Conservation (phyloP, 1,140 invertebrate genomes). For the Lepidurus apus region DNA sequence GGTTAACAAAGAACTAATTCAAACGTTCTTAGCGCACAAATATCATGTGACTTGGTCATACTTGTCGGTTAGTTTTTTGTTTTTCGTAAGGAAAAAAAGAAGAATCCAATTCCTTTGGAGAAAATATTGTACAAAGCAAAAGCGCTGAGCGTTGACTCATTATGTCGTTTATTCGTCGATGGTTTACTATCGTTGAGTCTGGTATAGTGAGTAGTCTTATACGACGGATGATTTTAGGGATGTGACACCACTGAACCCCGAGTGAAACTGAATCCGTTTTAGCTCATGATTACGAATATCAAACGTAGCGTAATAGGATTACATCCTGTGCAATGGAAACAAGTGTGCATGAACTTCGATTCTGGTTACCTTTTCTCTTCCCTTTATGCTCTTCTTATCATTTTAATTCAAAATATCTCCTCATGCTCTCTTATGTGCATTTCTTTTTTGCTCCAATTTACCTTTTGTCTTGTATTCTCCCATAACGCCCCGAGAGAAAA, state of each 20-base stretch:
- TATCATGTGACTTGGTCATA: slow-evolving; percentile 3
- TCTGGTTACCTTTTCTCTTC: no score
- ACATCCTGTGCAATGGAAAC: no score
- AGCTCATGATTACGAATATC: no score
- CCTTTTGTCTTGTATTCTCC: not conserved
- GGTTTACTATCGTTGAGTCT: not conserved
- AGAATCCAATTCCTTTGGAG: not conserved
- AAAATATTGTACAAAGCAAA: not conserved
- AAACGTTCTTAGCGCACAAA: slow-evolving; percentile 15
- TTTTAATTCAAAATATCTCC: no score
- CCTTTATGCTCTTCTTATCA: no score
- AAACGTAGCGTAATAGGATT: no score
- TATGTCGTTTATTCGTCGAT: not conserved
- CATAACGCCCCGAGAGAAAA: not conserved
- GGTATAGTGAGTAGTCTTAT: not conserved
- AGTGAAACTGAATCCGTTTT: no score
- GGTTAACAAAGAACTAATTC: not conserved
- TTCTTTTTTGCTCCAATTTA: not conserved
- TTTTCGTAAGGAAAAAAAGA: not conserved
- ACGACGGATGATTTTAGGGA: no score
- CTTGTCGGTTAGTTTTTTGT: not conserved
- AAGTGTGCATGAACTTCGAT: no score
- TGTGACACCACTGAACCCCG: no score
- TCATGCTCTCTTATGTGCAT: not conserved
- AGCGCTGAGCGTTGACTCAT: not conserved